A percentile compares a stretch with the other conserved stretches of the same genome.
phyloP scores from a whole-genome alignment of 2,113 vertebrate species.

The Myiagra hebetior region DNA sequence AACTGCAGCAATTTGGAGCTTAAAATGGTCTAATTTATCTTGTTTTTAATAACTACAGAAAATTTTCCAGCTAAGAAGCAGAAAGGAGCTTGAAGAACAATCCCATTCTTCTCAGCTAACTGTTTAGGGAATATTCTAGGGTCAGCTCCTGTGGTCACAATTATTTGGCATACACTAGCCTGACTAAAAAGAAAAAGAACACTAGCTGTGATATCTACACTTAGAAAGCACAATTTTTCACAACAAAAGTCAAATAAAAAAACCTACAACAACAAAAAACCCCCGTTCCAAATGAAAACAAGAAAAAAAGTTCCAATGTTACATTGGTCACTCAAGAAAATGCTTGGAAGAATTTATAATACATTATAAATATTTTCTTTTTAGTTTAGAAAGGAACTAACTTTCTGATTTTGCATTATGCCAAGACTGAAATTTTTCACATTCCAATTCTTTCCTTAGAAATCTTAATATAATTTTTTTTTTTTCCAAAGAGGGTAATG shows the following conservation, averaged over 20 bases:
- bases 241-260: background rate
- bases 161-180: background rate
- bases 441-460: background rate
- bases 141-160: background rate
- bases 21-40: background rate
- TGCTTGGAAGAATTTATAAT: background rate
- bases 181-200: background rate
- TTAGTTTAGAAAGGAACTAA: background rate
- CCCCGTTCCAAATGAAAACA: rapidly evolving
- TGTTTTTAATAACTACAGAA: constrained; percentile 7
- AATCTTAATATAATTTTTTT: background rate
- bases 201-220: background rate
- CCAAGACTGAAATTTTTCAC: background rate
- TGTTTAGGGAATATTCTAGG: background rate
- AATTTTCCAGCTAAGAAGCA: background rate
- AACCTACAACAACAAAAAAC: rapidly evolving
- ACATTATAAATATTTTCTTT: background rate
- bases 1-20: background rate
- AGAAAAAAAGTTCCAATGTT: background rate
- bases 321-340: background rate
- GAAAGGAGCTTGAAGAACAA: background rate
- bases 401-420: background rate
- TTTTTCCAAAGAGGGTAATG: background rate
- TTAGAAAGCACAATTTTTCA: background rate
- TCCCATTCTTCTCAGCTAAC: background rate